These are phyloP conservation scores for Forbesichthys papilliferus DNA, from an alignment of 2,113 vertebrate species.

Conservation along the genomic window DNA sequence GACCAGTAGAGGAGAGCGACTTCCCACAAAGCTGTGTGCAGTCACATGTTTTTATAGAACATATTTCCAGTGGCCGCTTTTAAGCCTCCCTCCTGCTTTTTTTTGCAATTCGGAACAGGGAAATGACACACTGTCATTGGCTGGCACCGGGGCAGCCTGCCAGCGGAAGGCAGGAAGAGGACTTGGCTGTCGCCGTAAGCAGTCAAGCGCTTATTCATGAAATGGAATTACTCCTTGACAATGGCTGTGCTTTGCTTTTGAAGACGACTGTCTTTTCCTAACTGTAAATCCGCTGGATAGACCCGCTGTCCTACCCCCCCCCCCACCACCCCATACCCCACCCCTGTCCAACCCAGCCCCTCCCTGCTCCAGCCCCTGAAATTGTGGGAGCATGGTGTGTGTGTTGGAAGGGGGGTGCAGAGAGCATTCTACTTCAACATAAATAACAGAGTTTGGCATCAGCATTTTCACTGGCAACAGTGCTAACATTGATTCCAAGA, in stretches of 20 bases:
- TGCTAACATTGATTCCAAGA: too few species aligned
- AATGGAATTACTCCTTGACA: constrained; percentile 79
- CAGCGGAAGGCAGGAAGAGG: constrained; percentile 61
- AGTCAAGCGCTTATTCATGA: constrained; percentile 76
- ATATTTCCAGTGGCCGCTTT: too few species aligned
- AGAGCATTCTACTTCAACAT: too few species aligned
- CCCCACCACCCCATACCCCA: constrained; percentile 34
- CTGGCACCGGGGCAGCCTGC: constrained; percentile 44
- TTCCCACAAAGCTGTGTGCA: too few species aligned
- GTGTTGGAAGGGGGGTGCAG: too few species aligned
- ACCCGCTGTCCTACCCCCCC: constrained; percentile 17
- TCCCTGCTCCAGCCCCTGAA: constrained; percentile 19
- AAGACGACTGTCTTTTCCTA: constrained; percentile 69
- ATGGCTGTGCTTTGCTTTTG: constrained; percentile 70
- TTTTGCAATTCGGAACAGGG: constrained; percentile 24
- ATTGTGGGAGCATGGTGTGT: too few species aligned
- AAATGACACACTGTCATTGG: constrained; percentile 63
- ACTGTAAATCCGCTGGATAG: constrained; percentile 69
- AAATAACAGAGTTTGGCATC: too few species aligned
- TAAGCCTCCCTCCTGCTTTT: too few species aligned
- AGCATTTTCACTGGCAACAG: too few species aligned
- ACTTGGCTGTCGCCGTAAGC: constrained; percentile 71
- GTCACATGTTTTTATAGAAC: too few species aligned
- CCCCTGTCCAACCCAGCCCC: constrained; percentile 14
- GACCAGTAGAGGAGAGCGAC: too few species aligned